Conservation (phyloP, 2,888 invertebrate genomes). For the Nymphalis urticae region DNA sequence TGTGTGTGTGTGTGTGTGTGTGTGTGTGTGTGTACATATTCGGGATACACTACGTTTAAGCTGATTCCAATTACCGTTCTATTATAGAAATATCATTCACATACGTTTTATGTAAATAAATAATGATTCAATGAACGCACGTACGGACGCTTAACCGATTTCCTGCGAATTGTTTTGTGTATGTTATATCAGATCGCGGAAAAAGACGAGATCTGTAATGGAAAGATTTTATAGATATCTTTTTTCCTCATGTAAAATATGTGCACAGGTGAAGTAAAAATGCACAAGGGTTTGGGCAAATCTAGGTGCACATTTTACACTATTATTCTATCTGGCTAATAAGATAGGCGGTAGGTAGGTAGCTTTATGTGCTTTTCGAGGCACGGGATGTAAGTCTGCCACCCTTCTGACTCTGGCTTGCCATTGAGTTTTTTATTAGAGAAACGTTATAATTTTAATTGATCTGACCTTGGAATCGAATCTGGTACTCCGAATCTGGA, state of each 20-base stretch:
- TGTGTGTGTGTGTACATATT: background rate
- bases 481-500: too few species aligned
- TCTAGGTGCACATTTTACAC: too few species aligned
- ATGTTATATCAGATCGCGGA: slow-evolving; percentile 3
- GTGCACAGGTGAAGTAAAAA: too few species aligned
- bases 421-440: background rate
- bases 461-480: too few species aligned
- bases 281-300: too few species aligned
- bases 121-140: slow-evolving; percentile 1
- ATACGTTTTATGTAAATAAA: slow-evolving; percentile 7
- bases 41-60: background rate
- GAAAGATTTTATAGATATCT: background rate
- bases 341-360: background rate
- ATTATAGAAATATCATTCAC: background rate
- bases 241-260: too few species aligned
- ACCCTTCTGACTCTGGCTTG: too few species aligned
- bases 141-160: background rate
- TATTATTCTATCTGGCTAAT: too few species aligned
- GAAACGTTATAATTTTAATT: too few species aligned
- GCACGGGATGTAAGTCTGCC: too few species aligned
- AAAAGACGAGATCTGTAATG: background rate
- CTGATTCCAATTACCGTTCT: background rate
- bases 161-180: background rate
- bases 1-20: too few species aligned
- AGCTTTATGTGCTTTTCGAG: too few species aligned